Base-by-base conservation (phyloP, 2,888 invertebrate species). In the Diarsia rubi region DNA sequence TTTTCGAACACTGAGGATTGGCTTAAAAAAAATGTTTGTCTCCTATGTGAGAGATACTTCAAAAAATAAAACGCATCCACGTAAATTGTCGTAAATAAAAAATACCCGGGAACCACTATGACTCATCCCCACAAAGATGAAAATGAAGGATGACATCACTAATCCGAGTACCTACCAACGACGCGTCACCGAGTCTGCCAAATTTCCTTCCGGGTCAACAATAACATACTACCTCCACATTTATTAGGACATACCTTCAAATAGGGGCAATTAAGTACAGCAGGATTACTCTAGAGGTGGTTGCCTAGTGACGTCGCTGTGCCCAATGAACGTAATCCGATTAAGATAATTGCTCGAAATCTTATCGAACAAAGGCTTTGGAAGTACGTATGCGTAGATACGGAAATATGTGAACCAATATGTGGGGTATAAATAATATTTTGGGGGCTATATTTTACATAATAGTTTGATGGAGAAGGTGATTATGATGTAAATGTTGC, bases 341-440 rank as follows among this genome's bases (percentile, higher is more conserved):
- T 96, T 96, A 95, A 89, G 87, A 91, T 96, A 96, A 96, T 96
- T 96, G 95, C 93, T 90, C 93, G 92, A 95, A 95, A 95, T 94
- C 94, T 94, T 92, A 92, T 91, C 89, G 90, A 91, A 90, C 89
- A 89, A 90, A 86, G 88, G 91, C 90, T 92, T 89, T 90, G 81
- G 73, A 84, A 75, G 81, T 82, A 81, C 65, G 27, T 78, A 71
- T 73, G 75, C 74, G 75, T 44, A 45, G 42, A 47, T 79, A 74
- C 27, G 27, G 49, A 24, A 47, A 65, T 84, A 63, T 31, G 37
- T 59, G 47, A 14, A 47, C 69, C 37, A 82, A 70, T 77, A 82
- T 85, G 73, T 54, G 42, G 79, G 42, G 54, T 31, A 67, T 54
- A 66, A 64, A 75, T 75, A 27, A 81, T 75, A 47, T 67, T 78